Conservation (phyloP, 2,888 invertebrate genomes). For the Mystacides longicornis region DNA sequence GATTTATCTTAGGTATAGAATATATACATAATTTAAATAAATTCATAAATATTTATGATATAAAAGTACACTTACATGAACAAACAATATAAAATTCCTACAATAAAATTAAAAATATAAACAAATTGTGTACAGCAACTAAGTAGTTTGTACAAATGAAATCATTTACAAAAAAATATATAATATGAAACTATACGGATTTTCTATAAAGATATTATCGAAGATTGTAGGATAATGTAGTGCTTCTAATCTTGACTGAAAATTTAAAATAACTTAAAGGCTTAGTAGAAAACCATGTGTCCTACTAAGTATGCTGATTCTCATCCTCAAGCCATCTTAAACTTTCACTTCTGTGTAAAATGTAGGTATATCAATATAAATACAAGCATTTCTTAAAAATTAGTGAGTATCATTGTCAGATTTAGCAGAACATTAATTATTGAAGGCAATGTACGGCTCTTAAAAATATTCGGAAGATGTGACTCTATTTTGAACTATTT, state of each 20-base stretch:
- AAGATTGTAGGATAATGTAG: conserved; percentile 7
- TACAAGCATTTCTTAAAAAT: conserved; percentile 9
- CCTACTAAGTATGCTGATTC: too few species aligned
- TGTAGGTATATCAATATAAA: too few species aligned
- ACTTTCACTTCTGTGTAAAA: too few species aligned
- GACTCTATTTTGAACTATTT: too few species aligned
- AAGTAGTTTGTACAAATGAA: conserved; percentile 21
- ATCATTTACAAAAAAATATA: conserved; percentile 11
- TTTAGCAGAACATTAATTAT: neutral
- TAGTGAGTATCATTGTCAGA: conserved; percentile 14
- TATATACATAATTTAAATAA: neutral
- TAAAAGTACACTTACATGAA: neutral
- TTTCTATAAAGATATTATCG: conserved; percentile 6
- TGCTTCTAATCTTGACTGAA: neutral
- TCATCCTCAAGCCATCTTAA: too few species aligned
- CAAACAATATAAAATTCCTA: neutral
- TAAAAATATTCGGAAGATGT: conserved; percentile 1
- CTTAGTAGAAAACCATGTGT: too few species aligned
- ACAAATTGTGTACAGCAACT: conserved; percentile 20
- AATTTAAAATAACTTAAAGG: neutral
- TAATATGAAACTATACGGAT: neutral
- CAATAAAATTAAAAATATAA: conserved; percentile 4
- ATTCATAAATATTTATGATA: neutral
- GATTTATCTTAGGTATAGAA: neutral
- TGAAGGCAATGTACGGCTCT: conserved; percentile 6